These are phyloP conservation scores for Cariama cristata DNA, from an alignment of 2,113 vertebrate genomes.

Conservation along the genomic window DNA sequence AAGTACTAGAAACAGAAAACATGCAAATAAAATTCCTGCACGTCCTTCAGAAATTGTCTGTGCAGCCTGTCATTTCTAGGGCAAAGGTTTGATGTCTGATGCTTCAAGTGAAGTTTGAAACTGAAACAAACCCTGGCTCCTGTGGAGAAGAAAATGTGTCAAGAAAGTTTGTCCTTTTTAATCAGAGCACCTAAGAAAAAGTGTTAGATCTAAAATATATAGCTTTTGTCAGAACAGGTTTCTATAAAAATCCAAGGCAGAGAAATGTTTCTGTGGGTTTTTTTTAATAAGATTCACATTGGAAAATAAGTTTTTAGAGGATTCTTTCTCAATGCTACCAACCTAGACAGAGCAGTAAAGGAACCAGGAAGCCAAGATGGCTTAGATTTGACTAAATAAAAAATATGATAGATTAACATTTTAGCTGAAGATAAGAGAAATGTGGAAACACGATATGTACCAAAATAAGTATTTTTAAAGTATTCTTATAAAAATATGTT, in stretches of 20 bases:
- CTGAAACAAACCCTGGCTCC: constrained; percentile 36
- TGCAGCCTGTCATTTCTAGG: constrained; percentile 38
- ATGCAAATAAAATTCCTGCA: constrained; percentile 51
- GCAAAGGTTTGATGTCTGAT: constrained; percentile 38
- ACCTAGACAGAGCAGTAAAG: neutral
- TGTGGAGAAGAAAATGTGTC: constrained; percentile 48
- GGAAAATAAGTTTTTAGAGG: neutral
- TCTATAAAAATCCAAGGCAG: neutral
- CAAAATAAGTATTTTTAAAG: neutral
- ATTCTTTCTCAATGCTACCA: neutral
- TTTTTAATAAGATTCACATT: neutral
- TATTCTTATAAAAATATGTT: neutral
- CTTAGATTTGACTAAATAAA: neutral
- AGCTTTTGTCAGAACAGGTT: constrained; percentile 20
- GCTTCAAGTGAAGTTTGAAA: constrained; percentile 44
- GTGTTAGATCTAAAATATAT: constrained; percentile 20
- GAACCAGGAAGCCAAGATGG: neutral
- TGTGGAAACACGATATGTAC: neutral
- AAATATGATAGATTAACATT: neutral
- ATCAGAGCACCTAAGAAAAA: constrained; percentile 31
- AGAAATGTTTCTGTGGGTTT: neutral
- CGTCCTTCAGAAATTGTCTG: constrained; percentile 1
- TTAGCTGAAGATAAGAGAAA: neutral
- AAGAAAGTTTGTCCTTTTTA: constrained; percentile 50
- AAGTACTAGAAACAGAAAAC: neutral